Percentiles rank a stretch among this genome's conserved stretches.
Conservation (phyloP, 2,888 invertebrate species). For the Ectobius pallidus region DNA sequence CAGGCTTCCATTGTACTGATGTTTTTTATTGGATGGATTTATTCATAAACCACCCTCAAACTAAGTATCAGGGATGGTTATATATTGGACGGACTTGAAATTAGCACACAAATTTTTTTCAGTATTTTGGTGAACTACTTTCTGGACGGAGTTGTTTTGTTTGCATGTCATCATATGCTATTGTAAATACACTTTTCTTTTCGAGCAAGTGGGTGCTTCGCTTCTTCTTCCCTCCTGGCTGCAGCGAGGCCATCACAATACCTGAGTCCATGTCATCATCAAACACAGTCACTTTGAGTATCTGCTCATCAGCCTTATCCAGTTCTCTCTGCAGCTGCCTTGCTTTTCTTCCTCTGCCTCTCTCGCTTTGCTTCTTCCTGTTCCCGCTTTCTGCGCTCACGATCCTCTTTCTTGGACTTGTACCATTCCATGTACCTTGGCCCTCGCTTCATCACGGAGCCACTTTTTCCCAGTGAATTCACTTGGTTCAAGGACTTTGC, state of each 20-base stretch:
- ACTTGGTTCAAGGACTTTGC: constrained; percentile 18
- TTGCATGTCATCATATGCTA: constrained; percentile 89
- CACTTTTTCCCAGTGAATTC: constrained; percentile 1
- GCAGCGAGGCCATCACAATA: constrained; percentile 70
- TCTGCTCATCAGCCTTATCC: constrained; percentile 31
- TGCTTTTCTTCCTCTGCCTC: constrained; percentile 39
- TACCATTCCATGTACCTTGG: constrained; percentile 83
- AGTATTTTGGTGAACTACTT: constrained; percentile 72
- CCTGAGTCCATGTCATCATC: constrained; percentile 80
- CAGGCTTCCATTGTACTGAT: too few relatives aligned
- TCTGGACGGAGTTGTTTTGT: constrained; percentile 82
- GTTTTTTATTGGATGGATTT: too few relatives aligned
- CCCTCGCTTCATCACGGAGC: constrained; percentile 46
- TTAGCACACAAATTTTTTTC: constrained; percentile 28
- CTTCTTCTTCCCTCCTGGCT: constrained; percentile 44
- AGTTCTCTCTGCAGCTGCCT: constrained; percentile 46
- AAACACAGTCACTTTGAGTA: constrained; percentile 44
- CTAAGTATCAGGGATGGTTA: too few relatives aligned
- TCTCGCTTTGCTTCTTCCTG: constrained; percentile 52
- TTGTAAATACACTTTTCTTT: constrained; percentile 92
- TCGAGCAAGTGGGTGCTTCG: constrained; percentile 61
- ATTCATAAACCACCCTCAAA: too few relatives aligned
- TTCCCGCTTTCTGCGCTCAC: constrained; percentile 54
- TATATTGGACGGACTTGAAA: not conserved
- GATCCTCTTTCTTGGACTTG: constrained; percentile 63